Conservation (phyloP, 1,140 invertebrate genomes). For the Portunus trituberculatus region DNA sequence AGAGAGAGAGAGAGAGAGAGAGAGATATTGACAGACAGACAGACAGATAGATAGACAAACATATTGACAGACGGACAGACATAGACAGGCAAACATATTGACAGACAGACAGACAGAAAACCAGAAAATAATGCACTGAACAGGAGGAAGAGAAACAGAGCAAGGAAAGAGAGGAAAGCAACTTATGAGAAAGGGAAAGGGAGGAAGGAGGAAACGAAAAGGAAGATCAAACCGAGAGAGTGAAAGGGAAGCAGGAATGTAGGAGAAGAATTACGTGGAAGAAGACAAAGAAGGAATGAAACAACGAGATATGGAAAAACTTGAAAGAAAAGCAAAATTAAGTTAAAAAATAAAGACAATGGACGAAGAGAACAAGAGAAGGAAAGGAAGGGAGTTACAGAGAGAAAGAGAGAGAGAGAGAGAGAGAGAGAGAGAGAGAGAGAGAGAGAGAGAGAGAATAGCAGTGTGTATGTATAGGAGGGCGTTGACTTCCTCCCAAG, state of each 20-base stretch:
- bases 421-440: background rate
- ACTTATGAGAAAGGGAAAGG: no score
- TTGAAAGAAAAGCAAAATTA: background rate
- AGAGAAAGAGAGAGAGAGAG: no score
- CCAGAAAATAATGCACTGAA: no score
- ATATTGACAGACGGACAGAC: background rate
- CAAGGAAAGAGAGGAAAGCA: no score
- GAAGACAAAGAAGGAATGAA: background rate
- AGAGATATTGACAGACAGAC: background rate
- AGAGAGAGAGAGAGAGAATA: background rate
- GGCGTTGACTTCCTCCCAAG: no score
- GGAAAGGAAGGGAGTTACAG: no score
- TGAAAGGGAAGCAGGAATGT: background rate
- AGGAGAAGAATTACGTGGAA: background rate
- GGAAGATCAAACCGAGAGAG: background rate
- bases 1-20: slow-evolving; percentile 57
- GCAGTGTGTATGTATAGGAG: no score
- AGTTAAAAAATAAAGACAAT: background rate
- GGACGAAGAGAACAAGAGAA: no score
- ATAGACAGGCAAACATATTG: background rate
- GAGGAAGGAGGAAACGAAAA: background rate
- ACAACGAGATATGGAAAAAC: background rate
- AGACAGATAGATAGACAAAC: background rate
- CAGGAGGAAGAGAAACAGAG: no score
- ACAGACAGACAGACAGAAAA: background rate